A percentile compares a stretch with the other conserved stretches of the same genome.
Conservation (phyloP, 1,140 invertebrate genomes). For the Galendromus occidentalis region DNA sequence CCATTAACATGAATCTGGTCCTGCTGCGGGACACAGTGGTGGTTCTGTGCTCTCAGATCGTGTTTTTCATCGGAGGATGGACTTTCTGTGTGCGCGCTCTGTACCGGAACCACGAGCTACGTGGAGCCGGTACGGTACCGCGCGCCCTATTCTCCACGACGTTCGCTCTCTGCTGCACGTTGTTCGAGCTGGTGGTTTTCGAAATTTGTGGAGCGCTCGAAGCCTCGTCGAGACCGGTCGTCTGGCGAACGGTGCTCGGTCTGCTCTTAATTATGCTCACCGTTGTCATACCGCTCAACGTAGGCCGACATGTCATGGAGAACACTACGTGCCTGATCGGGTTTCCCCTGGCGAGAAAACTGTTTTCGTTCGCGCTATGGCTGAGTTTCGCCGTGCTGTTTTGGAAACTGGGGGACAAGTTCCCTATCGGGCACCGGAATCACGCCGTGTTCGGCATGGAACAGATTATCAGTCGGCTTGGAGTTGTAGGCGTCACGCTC, state of each 20-base stretch:
- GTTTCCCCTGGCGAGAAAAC: slow-evolving; percentile 45
- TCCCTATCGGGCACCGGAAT: slow-evolving; percentile 83
- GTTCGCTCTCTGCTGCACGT: slow-evolving; percentile 93
- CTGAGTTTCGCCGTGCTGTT: slow-evolving; percentile 83
- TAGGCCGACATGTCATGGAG: slow-evolving; percentile 79
- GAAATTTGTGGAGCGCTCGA: slow-evolving; percentile 89
- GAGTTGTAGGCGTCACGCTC: slow-evolving; percentile 94
- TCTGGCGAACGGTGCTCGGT: slow-evolving; percentile 83
- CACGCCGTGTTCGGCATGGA: slow-evolving; percentile 76
- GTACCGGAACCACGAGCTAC: slow-evolving; percentile 93
- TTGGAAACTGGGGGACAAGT: slow-evolving; percentile 98
- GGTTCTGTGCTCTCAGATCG: slow-evolving; percentile 43
- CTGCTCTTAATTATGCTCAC: slow-evolving; percentile 83
- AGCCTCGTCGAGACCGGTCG: slow-evolving; percentile 72
- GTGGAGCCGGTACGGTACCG: slow-evolving; percentile 62
- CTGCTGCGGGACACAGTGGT: slow-evolving; percentile 18
- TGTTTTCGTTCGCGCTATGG: slow-evolving; percentile 64
- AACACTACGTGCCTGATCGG: slow-evolving; percentile 65
- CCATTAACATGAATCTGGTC: slow-evolving; percentile 8
- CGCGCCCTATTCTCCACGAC: slow-evolving; percentile 91
- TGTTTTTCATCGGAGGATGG: slow-evolving; percentile 89
- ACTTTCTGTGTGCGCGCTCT: slow-evolving; percentile 95
- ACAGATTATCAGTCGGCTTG: slow-evolving; percentile 83
- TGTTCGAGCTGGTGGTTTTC: slow-evolving; percentile 99
- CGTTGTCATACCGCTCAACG: slow-evolving; percentile 87